Evolutionary conservation across 2,888 invertebrate species (phyloP).

Genomic region (Scrobipalpa costella): DNA sequence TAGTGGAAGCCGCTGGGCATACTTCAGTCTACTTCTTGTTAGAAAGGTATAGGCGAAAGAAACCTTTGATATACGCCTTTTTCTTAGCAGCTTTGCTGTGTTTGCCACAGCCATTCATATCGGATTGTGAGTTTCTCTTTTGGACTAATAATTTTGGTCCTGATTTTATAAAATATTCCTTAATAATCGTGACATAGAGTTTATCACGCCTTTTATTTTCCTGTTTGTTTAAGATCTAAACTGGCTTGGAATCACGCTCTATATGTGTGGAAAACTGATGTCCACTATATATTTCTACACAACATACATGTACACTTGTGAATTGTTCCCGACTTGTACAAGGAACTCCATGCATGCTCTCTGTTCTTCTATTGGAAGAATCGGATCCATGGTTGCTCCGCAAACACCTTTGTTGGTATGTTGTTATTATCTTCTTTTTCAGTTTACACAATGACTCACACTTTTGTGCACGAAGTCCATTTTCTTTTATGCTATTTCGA

Average conservation of each 20-base stretch:
- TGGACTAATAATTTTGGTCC: too few relatives aligned
- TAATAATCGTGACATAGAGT: too few relatives aligned
- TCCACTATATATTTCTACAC: conserved; percentile 43
- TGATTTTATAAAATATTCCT: too few relatives aligned
- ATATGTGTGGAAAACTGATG: conserved; percentile 9
- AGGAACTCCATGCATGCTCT: conserved; percentile 66
- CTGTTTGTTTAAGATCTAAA: not conserved
- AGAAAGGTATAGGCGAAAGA: conserved; percentile 77
- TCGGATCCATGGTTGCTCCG: conserved; percentile 26
- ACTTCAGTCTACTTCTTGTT: conserved; percentile 73
- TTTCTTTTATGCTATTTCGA: too few relatives aligned
- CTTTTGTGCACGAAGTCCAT: too few relatives aligned
- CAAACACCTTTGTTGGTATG: conserved; percentile 28
- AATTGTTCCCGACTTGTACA: conserved; percentile 83
- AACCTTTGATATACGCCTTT: conserved; percentile 78
- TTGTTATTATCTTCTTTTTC: not conserved
- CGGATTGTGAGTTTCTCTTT: conserved; percentile 66
- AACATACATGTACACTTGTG: conserved; percentile 81
- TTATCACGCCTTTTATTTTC: too few relatives aligned
- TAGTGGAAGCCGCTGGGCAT: conserved; percentile 82
- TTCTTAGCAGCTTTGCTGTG: conserved; percentile 80
- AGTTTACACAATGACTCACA: too few relatives aligned
- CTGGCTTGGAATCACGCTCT: conserved; percentile 9
- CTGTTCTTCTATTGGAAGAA: conserved; percentile 25
- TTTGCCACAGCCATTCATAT: conserved; percentile 81